Conservation (phyloP, 1,140 invertebrate genomes). For the Hylaeus volcanicus region DNA sequence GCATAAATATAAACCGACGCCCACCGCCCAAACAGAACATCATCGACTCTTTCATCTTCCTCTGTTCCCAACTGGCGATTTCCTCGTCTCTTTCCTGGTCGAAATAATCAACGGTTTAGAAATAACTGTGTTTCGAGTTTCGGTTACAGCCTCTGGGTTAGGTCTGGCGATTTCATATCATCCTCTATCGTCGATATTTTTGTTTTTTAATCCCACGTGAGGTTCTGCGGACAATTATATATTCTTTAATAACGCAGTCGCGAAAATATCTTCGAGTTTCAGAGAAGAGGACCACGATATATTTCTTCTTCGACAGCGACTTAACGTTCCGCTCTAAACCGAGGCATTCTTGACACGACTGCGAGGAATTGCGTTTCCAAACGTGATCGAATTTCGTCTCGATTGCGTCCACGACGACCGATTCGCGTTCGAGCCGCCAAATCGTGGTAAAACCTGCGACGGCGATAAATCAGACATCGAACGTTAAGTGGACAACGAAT, state of each 20-base stretch:
- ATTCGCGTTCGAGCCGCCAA: not conserved
- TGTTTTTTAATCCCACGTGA: too few relatives aligned
- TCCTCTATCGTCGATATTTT: too few relatives aligned
- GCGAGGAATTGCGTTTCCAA: not conserved
- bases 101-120: too few relatives aligned
- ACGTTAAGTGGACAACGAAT: not conserved
- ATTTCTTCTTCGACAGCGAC: not conserved
- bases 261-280: not conserved
- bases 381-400: constrained; percentile 7
- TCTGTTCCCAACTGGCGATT: too few relatives aligned
- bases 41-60: not conserved
- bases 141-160: too few relatives aligned
- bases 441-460: not conserved
- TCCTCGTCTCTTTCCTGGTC: not conserved
- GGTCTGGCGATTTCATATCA: too few relatives aligned
- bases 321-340: not conserved
- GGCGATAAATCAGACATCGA: not conserved
- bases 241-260: not conserved
- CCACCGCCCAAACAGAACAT: constrained; percentile 39
- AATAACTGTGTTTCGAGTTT: too few relatives aligned
- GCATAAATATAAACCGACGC: constrained; percentile 64
- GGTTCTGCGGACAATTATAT: too few relatives aligned
- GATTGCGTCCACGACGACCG: not conserved
- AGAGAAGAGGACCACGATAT: not conserved
- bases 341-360: not conserved